Base-by-base conservation (phyloP, 2,113 vertebrate genomes). In the Bufo bufo region DNA sequence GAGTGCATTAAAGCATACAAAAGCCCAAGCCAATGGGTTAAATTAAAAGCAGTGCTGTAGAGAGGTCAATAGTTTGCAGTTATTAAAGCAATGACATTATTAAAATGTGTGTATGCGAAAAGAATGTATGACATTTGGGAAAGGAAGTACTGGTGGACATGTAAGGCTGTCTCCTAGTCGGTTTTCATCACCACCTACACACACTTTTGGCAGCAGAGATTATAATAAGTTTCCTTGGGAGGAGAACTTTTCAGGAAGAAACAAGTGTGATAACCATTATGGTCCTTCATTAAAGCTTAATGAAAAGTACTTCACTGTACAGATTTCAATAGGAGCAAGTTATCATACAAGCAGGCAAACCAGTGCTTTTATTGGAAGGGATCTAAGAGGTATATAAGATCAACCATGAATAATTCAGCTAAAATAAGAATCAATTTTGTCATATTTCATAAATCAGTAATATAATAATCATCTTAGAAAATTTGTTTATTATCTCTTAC, bases 41-140 rank as follows among this genome's bases (percentile, higher is more conserved):
- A 87, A 87, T 87, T 87, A 11, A 81, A 87, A 87, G 77, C 85
- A 69, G 77, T 14, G 5, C 49, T 80, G 77, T 87, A 49, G 20
- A 80, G 63, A 87, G 85, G 85, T 87, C 85, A 87, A 87, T 87
- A 87, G 85, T 80, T 87, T 87, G 85, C 77, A 80, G 85, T 80
- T 87, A 66, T 80, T 87, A 65, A 87, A 54, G 85, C 77, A 80
- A 87, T 80, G 85, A 87, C 85, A 87, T 87, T 81, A 87, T 87
- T 87, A 80, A 87, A 87, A 87, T 80, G 77, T 87, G 85, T 81
- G 77, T 87, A 80, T 87, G 85, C n/a, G 54, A 80, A 71, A 87
- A 80, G 63, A 87, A 87, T 80, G 77, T 47, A 87, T 71, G 85
- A 87, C 77, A 87, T 87, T 87, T 87, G 85, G 77, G 77, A 80